Base-by-base conservation (phyloP, 2,113 vertebrate species). In the Pachycephala philippinensis region DNA sequence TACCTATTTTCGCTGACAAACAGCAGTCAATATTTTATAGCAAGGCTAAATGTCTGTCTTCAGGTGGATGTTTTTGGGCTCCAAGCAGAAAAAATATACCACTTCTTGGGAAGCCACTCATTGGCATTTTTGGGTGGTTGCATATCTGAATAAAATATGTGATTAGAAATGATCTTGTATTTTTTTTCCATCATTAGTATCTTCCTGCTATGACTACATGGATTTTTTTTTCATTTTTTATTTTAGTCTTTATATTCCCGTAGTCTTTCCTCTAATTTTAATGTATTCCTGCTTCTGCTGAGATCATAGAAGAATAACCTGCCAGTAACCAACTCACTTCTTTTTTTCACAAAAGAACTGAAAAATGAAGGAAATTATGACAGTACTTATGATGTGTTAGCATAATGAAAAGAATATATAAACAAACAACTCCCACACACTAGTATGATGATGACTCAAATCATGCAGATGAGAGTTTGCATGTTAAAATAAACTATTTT, bases 291-390 rank as follows among this genome's bases (percentile, higher is more conserved):
- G 14, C 6, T 60, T 77, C 45, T 89, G 37, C 20, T 83, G 31
- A 74, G 10, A 35, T 52, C 28, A 65, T 39, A 77, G 22, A 71
- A 26, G 22, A 76, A 15, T 24, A 70, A 26, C 4, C 14, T 87
- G 3, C 2, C 23, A 35, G 4, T 23, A 57, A 40, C 1, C 0
- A 0, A 37, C 1, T 70, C 4, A 11, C 0, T 4, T 33, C 22
- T 52, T 84, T 63, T 69, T 61, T 75, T 63, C 6, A 37, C 11
- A 31, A 56, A 54, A 61, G 1, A 70, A 47, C 19, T 28, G 33
- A 64, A 89, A 84, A 22, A 27, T 47, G 2, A 66, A 59, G 19
- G 15, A 71, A 87, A 85, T 59, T 39, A 45, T 77, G 13, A 18
- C 28, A 65, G 6, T 27, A 52, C 3, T 78, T 82, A 49, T 54